Evolutionary conservation across 2,888 invertebrate species (phyloP), one percentile per base, ranked within the genome.

Genomic region (Meloe dianella): DNA sequence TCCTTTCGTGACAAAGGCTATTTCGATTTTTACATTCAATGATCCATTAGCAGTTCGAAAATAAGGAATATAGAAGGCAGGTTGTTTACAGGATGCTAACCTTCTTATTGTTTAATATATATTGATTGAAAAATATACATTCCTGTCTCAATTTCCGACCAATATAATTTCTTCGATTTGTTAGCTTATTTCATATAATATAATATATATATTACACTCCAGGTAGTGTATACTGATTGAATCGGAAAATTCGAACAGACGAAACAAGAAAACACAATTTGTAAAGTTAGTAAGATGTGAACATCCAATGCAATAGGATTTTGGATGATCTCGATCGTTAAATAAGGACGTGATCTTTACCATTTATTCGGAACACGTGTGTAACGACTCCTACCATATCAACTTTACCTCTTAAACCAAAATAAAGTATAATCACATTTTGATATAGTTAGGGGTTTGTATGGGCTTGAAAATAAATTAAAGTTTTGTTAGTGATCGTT

Each of bases 191-290:
- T 58, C 59, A 14, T 29, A 57, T n/a, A 27, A 9, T 17, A n/a
- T 14, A 4, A 57, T 5, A 57, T 27, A 30, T 14, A 20, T 30
- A 57, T 9, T 27, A 17, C 17, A 12, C 17, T 29, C n/a, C 38
- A 41, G 38, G 61, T 64, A 64, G 60, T n/a, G n/a, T 67, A 62
- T 68, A 69, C 74, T 78, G 79, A 81, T 81, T 80, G 80, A 80
- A 81, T 81, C 80, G 78, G 79, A 75, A 81, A 78, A 77, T 77
- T 74, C 74, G 74, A 74, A 73, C 70, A 78, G 74, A 51, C 80
- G 79, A 81, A 80, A 82, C 81, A 81, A 82, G 82, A 81, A 81
- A 82, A 82, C 79, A 81, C 82, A 82, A 82, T 82, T 82, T 82
- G 81, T 82, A 78, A 80, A 82, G 81, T 82, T 80, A 79, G 79